Conservation (phyloP, 1,140 invertebrate species). For the Dreissena rostriformis region DNA sequence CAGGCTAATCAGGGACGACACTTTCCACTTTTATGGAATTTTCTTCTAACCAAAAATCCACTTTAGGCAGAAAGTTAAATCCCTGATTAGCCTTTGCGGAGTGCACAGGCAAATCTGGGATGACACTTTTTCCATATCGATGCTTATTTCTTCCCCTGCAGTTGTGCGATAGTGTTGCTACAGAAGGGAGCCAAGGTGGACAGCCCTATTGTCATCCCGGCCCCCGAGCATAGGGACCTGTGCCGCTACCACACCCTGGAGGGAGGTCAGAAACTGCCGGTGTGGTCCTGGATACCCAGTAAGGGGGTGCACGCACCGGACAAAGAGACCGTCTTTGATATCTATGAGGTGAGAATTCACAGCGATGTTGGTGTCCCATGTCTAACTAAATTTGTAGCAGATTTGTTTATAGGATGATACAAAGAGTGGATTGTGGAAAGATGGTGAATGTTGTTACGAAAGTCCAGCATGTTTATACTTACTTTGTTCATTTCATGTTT, state of each 20-base stretch:
- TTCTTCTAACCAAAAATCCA: no score
- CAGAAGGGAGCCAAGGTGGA: slow-evolving; percentile 80
- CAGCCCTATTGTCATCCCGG: slow-evolving; percentile 67
- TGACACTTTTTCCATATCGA: not conserved
- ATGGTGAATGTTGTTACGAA: no score
- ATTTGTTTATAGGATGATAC: no score
- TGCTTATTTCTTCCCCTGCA: slow-evolving; percentile 56
- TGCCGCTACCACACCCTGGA: slow-evolving; percentile 32
- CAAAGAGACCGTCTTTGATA: slow-evolving; percentile 57
- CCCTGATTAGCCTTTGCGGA: no score
- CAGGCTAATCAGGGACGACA: no score
- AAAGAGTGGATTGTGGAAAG: no score
- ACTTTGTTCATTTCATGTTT: no score
- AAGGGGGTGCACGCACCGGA: slow-evolving; percentile 56
- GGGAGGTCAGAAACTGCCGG: slow-evolving; percentile 57
- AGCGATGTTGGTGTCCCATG: not conserved
- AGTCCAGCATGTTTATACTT: no score
- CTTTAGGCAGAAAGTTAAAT: no score
- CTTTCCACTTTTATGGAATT: no score
- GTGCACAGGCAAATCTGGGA: not conserved
- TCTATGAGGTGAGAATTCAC: slow-evolving; percentile 65
- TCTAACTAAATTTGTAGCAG: no score
- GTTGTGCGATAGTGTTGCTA: slow-evolving; percentile 82
- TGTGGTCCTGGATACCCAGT: slow-evolving; percentile 74
- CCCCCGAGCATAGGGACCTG: slow-evolving; percentile 45